These are phyloP conservation scores for Phrynocephalus versicolor DNA, from an alignment of 2,113 vertebrate genomes.

Conservation along the genomic window DNA sequence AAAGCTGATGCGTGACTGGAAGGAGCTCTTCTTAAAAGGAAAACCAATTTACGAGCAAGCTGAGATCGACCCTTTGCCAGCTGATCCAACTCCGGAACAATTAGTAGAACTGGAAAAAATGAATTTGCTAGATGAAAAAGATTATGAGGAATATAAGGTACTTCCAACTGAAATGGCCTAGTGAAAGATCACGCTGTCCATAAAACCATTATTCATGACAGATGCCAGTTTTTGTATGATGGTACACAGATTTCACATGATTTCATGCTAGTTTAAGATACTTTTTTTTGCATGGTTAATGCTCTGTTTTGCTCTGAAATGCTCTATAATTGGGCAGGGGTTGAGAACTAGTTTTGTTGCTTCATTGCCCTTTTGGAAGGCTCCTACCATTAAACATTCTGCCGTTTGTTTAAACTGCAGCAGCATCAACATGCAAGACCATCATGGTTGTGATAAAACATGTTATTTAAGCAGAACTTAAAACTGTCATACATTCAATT, in stretches of 20 bases:
- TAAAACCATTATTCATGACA: conserved; percentile 47
- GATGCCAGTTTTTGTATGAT: conserved; percentile 31
- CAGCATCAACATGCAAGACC: background rate
- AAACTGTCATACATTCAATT: conserved; percentile 14
- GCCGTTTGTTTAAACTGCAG: background rate
- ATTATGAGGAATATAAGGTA: conserved; percentile 92
- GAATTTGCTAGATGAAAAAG: conserved; percentile 83
- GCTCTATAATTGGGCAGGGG: no score
- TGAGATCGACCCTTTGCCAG: conserved; percentile 50
- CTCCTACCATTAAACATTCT: background rate
- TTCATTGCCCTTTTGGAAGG: background rate
- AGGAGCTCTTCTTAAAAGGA: conserved; percentile 83
- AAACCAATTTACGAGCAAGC: conserved; percentile 83
- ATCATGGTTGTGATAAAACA: background rate
- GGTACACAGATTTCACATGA: conserved; percentile 40
- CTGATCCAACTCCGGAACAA: conserved; percentile 64
- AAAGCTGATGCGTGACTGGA: conserved; percentile 89
- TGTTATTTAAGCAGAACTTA: conserved; percentile 6
- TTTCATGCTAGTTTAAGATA: conserved; percentile 13
- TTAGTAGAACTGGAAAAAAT: conserved; percentile 80
- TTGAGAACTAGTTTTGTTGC: background rate
- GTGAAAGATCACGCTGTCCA: conserved; percentile 48
- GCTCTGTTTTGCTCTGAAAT: background rate
- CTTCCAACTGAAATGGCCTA: conserved; percentile 30
- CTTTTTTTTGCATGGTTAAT: conserved; percentile 23